Base-by-base conservation (phyloP, 2,113 vertebrate species). In the Dipodomys spectabilis region DNA sequence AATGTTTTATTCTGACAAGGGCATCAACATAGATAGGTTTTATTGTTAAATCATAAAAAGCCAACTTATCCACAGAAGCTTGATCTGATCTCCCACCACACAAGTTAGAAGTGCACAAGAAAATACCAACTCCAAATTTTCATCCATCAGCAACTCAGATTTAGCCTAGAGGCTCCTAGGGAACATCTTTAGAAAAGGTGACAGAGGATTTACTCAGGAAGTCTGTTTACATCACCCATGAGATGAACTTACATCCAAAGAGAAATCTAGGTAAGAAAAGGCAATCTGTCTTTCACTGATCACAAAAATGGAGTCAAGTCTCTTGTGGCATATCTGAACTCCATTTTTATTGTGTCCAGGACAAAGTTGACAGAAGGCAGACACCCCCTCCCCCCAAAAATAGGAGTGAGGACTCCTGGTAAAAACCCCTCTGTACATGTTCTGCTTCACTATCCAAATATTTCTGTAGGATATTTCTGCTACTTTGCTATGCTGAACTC, bases 201-300 rank as follows among this genome's bases (percentile, higher is more conserved):
- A 60, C 35, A n/a, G 39, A 92, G 15, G 25, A 74, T 25, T 89
- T 91, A 64, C 32, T 49, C 20, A 9, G 69, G 45, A 85, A 96
- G 12, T 5, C 53, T 28, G 6, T 23, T 73, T 20, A n/a, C n/a
- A 45, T 85, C 68, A 71, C 23, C 23, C 25, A 27, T 39, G 27
- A 79, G 67, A 88, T 28, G 35, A n/a, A 18, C 69, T 35, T 0
- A 73, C 64, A 83, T 72, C 62, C 84, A 72, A 77, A 88, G 44
- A 87, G 32, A 81, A 64, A 60, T 84, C 13, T 30, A 35, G 27
- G 12, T 19, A 74, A 74, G 81, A 49, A 87, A 72, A 82, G 72
- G 10, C 57, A 35, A 23, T 78, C 25, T 77, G 23, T 60, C 35
- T 35, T 86, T 72, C 10, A 27, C 1, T 35, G 35, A 30, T 72